Conservation (phyloP, 92 coral and sea anemone genomes). For the Chrysogorgia sp. region DNA sequence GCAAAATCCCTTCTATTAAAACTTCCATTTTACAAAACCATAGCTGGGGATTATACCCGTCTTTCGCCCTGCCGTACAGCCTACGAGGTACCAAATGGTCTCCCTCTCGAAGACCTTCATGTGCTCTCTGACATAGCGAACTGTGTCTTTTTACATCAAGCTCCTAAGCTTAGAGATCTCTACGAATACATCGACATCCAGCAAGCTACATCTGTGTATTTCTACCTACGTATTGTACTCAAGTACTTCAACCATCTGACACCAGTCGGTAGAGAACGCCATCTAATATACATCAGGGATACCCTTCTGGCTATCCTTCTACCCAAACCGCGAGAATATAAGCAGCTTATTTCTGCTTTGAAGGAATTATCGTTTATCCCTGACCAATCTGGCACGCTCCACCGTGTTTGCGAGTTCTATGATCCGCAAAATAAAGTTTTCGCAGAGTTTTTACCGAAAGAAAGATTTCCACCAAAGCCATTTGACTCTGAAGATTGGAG, state of each 20-base stretch:
- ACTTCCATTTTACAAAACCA: conserved; percentile 58
- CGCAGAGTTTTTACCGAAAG: conserved; percentile 2
- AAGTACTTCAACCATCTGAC: conserved; percentile 38
- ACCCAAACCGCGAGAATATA: neutral
- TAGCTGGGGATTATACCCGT: conserved; percentile 35
- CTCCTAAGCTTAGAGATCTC: conserved; percentile 38
- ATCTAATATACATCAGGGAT: conserved; percentile 37
- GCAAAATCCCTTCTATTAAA: conserved; percentile 18
- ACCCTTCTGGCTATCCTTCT: neutral
- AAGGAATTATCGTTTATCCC: conserved; percentile 26
- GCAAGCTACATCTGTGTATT: conserved; percentile 32
- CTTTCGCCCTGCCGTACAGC: conserved; percentile 22
- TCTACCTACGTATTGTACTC: conserved; percentile 44
- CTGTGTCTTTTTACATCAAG: conserved; percentile 36
- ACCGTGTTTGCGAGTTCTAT: conserved; percentile 41
- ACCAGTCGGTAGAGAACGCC: conserved; percentile 22
- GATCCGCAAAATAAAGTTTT: conserved; percentile 32
- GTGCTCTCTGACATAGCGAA: conserved; percentile 28
- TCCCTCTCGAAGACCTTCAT: conserved; percentile 40
- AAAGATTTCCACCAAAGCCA: conserved; percentile 36
- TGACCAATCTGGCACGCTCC: conserved; percentile 31
- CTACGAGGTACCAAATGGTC: conserved; percentile 42
- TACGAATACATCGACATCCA: conserved; percentile 39
- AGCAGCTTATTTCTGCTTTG: neutral
- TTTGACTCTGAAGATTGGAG: conserved; percentile 37